Evolutionary conservation across 2,113 vertebrate genomes (phyloP).

Genomic region (Microtus ochrogaster): DNA sequence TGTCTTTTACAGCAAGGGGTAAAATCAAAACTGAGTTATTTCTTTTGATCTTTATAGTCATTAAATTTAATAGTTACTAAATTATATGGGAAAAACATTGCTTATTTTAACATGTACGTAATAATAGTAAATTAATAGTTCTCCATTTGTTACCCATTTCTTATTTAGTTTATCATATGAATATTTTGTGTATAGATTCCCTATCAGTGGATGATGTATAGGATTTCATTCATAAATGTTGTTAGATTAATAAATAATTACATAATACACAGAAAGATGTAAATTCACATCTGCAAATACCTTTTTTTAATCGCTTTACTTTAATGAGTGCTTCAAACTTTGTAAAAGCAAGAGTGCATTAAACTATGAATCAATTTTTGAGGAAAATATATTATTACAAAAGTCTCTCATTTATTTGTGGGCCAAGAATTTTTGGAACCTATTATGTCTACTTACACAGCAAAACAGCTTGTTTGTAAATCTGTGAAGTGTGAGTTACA

Average conservation of each 20-base stretch:
- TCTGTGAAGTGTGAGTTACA: background rate
- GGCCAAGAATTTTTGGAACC: background rate
- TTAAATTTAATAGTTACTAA: background rate
- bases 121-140: background rate
- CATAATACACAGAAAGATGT: background rate
- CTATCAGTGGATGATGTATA: background rate
- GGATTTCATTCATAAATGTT: background rate
- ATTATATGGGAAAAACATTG: background rate
- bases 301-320: background rate
- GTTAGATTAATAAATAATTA: background rate
- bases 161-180: background rate
- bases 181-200: background rate
- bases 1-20: background rate
- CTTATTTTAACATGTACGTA: background rate
- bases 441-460: background rate
- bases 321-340: background rate
- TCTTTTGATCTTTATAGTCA: background rate
- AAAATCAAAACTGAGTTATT: background rate
- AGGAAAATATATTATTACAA: background rate
- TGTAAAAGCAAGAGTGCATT: background rate
- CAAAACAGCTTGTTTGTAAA: background rate
- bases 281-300: background rate
- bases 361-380: background rate
- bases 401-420: background rate
- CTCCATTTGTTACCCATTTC: background rate